Evolutionary conservation across 2,113 vertebrate species (phyloP), one percentile per base, ranked within the genome.

Genomic region (Saimiri boliviensis): DNA sequence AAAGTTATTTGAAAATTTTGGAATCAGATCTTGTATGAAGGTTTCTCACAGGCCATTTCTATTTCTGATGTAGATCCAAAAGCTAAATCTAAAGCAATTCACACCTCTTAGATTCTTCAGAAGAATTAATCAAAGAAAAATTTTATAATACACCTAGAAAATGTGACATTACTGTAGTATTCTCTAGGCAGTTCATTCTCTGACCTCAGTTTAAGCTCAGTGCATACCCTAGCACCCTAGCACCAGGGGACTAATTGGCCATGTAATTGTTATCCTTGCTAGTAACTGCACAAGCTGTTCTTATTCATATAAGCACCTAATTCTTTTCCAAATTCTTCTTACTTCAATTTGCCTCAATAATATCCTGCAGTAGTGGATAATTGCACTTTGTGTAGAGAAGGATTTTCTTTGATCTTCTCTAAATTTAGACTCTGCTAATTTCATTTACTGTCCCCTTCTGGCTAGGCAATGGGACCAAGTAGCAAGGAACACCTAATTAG

Each of bases 301-400:
- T 96, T 93, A 97, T 79, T 95, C 95, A 85, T 79, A 70, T 32
- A 68, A 77, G 77, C 6, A 47, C 86, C 95, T 94, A 94, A 97
- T 96, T 70, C 77, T 97, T 95, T 92, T 85, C 92, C 87, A 93
- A 93, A 97, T 90, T 83, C 66, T 97, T 96, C n/a, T 93, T 77
- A 81, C 89, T 97, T 97, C 91, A 87, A 81, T 96, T 97, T 97
- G 76, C 87, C 71, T 95, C 95, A 95, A 25, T 95, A 97, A 97
- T 95, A 95, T 88, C 96, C 86, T 94, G 73, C 40, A 85, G 54
- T 84, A 90, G 71, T 94, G 54, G 81, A 81, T 97, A 97, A 98
- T 96, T 96, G 82, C 91, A 95, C 83, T 88, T 77, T 85, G 30
- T 85, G 63, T 91, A 93, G 89, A 92, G 81, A 89, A 96, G 81